These are phyloP conservation scores for Metallyticus violacea DNA, from an alignment of 2,888 invertebrate genomes.

Conservation along the genomic window DNA sequence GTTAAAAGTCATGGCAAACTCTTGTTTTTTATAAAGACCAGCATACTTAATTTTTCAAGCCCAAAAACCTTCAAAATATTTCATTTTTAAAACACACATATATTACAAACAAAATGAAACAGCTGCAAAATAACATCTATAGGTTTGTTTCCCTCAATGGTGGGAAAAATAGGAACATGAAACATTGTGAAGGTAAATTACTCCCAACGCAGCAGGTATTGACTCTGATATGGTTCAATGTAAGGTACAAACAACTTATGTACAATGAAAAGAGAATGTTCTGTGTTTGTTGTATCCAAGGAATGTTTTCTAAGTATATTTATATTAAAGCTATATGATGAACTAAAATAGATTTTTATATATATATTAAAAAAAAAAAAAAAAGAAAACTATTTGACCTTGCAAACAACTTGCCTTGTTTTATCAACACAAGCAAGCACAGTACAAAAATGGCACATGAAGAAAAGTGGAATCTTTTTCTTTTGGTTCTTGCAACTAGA, in stretches of 20 bases:
- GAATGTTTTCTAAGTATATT: slow-evolving; percentile 17
- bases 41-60: neutral
- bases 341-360: neutral
- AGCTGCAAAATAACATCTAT: neutral
- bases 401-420: neutral
- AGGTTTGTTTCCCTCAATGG: neutral
- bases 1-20: neutral
- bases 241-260: neutral
- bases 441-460: slow-evolving; percentile 11
- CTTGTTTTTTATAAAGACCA: neutral
- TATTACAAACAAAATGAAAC: neutral
- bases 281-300: slow-evolving; percentile 1
- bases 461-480: neutral
- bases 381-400: neutral
- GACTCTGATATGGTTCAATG: slow-evolving; percentile 20
- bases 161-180: slow-evolving; percentile 22
- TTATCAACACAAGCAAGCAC: neutral
- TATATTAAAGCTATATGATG: slow-evolving; percentile 23
- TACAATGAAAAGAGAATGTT: slow-evolving; percentile 13
- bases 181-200: neutral
- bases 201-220: neutral
- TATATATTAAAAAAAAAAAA: neutral
- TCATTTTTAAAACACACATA: neutral
- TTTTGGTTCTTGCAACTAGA: neutral
- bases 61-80: neutral